Evolutionary conservation across 2,797 vertebrate genomes (phyloP), one percentile per base, ranked within the genome.

Genomic region (Sandelia bainsii): DNA sequence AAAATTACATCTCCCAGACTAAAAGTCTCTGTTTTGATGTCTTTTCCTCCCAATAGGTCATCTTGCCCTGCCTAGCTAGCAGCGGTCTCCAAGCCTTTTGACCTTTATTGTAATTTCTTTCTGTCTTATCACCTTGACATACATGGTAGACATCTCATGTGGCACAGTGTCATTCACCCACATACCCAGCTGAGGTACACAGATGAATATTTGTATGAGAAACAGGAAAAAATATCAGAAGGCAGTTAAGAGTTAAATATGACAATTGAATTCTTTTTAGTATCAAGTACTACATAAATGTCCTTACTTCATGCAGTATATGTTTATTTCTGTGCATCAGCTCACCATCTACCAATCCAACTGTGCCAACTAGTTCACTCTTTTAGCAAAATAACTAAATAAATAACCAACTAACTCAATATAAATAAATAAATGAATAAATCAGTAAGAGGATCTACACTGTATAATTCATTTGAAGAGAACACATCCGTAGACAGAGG

Each of bases 401-500:
- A 79, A 77, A 82, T 59, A 67, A 66, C 29, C 63, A 71, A 59
- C 37, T 46, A 73, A 83, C 68, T 34, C 58, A 20, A 82, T 82
- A 37, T 73, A 51, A 85, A 78, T 87, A 75, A 72, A 72, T 58
- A 22, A 56, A 70, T 59, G 6, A 87, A 86, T 84, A 76, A 81
- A 81, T 75, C 50, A 60, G 59, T 66, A 62, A 76, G 53, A 79
- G 79, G 75, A 78, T 79, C 69, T 64, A 34, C 56, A 13, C 39
- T 87, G 76, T 76, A 91, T 91, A 70, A 91, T 90, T 93, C 23
- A 93, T 91, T 71, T 75, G 69, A 69, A 57, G 68, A 72, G 75
- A 67, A 74, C 79, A 80, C 72, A 82, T 90, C 79, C 72, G 51
- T 74, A 78, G 77, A 83, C 53, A 60, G 74, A 86, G 66, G 67